Percentiles rank a stretch among this genome's conserved stretches.
phyloP scores from a whole-genome alignment of 2,113 vertebrate species.

The Caloenas nicobarica region DNA sequence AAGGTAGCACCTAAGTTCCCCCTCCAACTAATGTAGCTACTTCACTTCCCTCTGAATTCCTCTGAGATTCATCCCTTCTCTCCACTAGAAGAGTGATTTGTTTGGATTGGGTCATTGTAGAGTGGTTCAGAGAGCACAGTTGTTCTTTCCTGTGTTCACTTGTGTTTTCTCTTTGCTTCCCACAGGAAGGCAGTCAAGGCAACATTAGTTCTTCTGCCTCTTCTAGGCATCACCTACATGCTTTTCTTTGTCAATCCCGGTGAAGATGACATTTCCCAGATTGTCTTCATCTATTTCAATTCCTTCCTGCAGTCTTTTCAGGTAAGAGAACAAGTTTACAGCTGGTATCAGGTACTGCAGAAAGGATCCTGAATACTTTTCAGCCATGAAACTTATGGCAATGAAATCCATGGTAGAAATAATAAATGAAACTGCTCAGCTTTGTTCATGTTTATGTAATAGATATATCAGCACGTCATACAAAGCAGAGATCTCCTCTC shows the following conservation, averaged over 20 bases:
- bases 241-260: constrained; percentile 97
- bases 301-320: constrained; percentile 98
- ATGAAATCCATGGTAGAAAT: background rate
- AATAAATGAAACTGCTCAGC: background rate
- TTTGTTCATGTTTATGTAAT: background rate
- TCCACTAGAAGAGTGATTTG: background rate
- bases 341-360: background rate
- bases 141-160: background rate
- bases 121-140: background rate
- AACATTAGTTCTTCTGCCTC: constrained; percentile 90
- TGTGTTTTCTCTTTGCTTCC: background rate
- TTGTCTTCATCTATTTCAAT: constrained; percentile 99
- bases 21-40: background rate
- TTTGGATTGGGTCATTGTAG: background rate
- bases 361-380: background rate
- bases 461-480: background rate
- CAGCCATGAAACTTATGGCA: background rate
- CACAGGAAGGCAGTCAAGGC: constrained; percentile 97
- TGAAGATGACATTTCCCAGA: constrained; percentile 95
- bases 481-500: background rate
- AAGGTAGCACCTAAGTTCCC: background rate
- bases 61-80: background rate
- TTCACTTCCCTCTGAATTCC: background rate
- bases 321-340: constrained; percentile 71
- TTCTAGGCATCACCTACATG: constrained; percentile 97